Evolutionary conservation across 2,797 vertebrate species (phyloP), one percentile per base, ranked within the genome.

Genomic region (Betta splendens): DNA sequence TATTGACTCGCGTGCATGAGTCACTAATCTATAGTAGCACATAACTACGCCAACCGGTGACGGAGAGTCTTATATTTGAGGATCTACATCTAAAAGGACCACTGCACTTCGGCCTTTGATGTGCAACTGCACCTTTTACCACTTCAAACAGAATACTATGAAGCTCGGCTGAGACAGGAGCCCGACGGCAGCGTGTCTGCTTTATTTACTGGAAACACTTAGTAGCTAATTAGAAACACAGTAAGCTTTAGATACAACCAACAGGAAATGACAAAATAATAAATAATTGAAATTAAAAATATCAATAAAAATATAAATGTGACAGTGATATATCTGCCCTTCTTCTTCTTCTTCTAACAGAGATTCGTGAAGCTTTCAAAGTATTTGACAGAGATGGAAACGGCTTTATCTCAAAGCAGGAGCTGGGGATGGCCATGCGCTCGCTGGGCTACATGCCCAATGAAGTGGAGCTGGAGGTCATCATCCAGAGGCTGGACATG

Each of bases 401-500:
- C 0, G 98, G 98, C 29, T 98, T 96, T 91, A 99, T 99, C 92
- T 99, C 97, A 61, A 99, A 99, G 93, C 97, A 99, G 89, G 97
- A 99, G 89, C 81, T 99, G 89, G 98, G 97, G 61, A 94, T 93
- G 2, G 97, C 98, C 82, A 99, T 99, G 98, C 94, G 98, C 16
- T 99, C 98, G 2, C 88, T 99, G 85, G 98, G 98, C 29, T 98
- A 99, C 90, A 99, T 99, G 98, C 98, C 98, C 82, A 99, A 98
- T 0, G 98, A 99, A 83, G 98, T 99, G 89, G 98, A 99, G 89
- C 92, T 99, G 84, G 98, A 98, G 67, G 95, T 98, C 61, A 99
- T 99, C 89, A 98, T 98, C 86, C 96, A 99, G 79, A 92, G 97
- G 72, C 93, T 99, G 48, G 98, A 99, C 85, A 98, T 94, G 94